Evolutionary conservation across 1,140 invertebrate genomes (phyloP).

Genomic region (Andricus grossulariae): DNA sequence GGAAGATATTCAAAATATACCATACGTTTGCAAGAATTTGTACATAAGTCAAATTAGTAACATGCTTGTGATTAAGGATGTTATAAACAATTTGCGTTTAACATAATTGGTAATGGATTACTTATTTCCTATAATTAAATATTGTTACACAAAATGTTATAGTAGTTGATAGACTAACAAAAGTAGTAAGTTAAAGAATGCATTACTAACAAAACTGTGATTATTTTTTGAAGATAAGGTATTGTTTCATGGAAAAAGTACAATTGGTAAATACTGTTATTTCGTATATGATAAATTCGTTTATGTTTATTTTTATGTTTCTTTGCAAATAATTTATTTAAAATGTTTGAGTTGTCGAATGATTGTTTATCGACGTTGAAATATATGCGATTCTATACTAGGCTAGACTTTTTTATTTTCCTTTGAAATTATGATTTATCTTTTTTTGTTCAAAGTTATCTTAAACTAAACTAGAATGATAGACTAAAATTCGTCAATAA

Average conservation of each 20-base stretch:
- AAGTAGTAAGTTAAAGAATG: background rate
- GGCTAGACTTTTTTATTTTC: constrained; percentile 37
- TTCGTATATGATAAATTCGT: constrained; percentile 13
- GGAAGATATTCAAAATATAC: background rate
- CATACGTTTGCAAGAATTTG: background rate
- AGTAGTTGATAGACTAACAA: constrained; percentile 1
- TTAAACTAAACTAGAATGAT: background rate
- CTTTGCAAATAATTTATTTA: constrained; percentile 36
- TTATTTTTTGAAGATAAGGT: background rate
- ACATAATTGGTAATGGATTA: too few relatives aligned
- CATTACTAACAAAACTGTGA: constrained; percentile 9
- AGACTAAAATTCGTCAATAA: background rate
- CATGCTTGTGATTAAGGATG: too few relatives aligned
- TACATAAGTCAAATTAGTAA: too few relatives aligned
- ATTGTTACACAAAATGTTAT: background rate
- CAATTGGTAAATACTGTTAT: background rate
- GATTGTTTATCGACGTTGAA: background rate
- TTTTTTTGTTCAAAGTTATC: constrained; percentile 5
- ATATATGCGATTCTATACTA: background rate
- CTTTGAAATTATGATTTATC: constrained; percentile 30
- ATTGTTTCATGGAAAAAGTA: background rate
- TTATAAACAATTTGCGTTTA: too few relatives aligned
- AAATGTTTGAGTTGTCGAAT: constrained; percentile 20
- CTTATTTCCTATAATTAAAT: background rate
- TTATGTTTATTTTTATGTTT: constrained; percentile 36